phyloP scores from a whole-genome alignment of 2,113 vertebrate genomes.

The Rhea pennata region DNA sequence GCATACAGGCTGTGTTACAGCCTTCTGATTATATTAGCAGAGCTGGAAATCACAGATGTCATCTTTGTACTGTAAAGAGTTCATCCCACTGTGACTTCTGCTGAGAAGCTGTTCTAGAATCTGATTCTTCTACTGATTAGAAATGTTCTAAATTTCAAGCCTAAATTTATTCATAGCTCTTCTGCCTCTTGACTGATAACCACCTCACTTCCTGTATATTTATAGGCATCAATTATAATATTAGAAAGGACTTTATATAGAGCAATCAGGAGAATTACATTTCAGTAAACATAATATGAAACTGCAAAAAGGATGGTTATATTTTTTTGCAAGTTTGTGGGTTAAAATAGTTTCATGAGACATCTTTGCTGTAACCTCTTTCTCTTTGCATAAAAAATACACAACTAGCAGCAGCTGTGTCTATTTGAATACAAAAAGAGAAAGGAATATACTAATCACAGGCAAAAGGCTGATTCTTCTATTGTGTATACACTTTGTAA shows the following conservation, averaged over 20 bases:
- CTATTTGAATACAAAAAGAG: neutral
- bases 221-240: constrained; percentile 29
- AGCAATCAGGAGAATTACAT: constrained; percentile 18
- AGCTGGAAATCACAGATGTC: constrained; percentile 18
- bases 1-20: neutral
- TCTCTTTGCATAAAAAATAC: neutral
- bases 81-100: neutral
- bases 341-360: neutral
- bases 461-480: neutral
- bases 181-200: constrained; percentile 23
- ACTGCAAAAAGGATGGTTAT: neutral
- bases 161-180: constrained; percentile 49
- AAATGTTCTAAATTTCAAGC: constrained; percentile 10
- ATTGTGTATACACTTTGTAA: neutral
- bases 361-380: neutral
- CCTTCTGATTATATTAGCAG: constrained; percentile 3
- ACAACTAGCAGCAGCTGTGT: neutral
- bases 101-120: constrained; percentile 36
- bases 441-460: neutral
- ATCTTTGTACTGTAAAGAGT: constrained; percentile 6
- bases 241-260: constrained; percentile 11
- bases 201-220: neutral
- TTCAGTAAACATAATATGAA: constrained; percentile 24
- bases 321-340: neutral
- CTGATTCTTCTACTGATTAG: constrained; percentile 24